phyloP scores from a whole-genome alignment of 1,140 invertebrate genomes.

The Lutraria rhynchaena region DNA sequence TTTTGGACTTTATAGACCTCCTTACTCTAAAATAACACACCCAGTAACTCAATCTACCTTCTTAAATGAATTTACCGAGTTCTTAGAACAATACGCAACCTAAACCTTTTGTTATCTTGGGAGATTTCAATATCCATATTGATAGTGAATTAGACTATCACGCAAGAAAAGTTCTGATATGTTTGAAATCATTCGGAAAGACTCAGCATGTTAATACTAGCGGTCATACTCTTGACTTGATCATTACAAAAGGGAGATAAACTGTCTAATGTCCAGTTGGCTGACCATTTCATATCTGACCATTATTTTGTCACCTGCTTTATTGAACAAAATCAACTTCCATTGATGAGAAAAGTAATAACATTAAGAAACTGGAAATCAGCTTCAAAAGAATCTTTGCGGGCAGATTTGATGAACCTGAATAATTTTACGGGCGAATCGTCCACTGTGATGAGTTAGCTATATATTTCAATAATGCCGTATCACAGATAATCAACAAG shows the following conservation, averaged over 20 bases:
- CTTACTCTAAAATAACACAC: no score
- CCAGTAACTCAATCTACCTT: background rate
- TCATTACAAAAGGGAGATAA: constrained; percentile 27
- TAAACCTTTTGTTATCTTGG: constrained; percentile 28
- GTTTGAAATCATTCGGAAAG: background rate
- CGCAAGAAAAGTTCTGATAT: background rate
- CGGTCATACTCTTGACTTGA: constrained; percentile 37
- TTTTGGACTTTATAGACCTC: no score
- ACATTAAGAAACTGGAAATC: constrained; percentile 8
- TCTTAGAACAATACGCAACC: background rate
- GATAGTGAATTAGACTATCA: constrained; percentile 14
- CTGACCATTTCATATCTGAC: constrained; percentile 33
- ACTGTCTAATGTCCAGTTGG: background rate
- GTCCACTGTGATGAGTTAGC: no score
- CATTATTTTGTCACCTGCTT: constrained; percentile 27
- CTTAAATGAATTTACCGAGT: constrained; percentile 15
- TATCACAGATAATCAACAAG: no score
- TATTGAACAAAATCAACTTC: constrained; percentile 14
- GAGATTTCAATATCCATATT: constrained; percentile 29
- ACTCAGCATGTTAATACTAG: constrained; percentile 1
- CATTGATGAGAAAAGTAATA: background rate
- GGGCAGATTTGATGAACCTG: no score
- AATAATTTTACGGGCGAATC: no score
- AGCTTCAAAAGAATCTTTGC: no score
- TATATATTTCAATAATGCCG: no score